Evolutionary conservation across 1,140 invertebrate genomes (phyloP), one percentile per base, ranked within the genome.

Genomic region (Drosophila arizonae): DNA sequence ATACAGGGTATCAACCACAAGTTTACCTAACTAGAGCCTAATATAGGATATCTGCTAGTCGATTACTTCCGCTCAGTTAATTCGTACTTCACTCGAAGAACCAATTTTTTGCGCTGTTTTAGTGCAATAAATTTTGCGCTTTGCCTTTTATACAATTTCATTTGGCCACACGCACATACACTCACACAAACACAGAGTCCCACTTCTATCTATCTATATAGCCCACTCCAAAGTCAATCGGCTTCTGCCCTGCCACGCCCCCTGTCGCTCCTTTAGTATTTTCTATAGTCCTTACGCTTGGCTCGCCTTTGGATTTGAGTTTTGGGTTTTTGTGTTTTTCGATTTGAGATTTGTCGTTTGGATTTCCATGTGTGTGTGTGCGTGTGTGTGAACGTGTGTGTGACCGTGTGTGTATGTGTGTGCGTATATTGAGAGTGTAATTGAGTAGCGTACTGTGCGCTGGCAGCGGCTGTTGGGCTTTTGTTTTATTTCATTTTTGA

Each of bases 401-500:
- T 43, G 64, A 61, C 13, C 69, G 33, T 55, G 64, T 64, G n/a
- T 72, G 33, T 50, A n/a, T 72, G 64, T 70, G 67, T 73, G 58
- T 74, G 67, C 71, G 79, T 79, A 87, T 82, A 87, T 81, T 84
- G 82, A 87, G 87, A 88, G 84, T 88, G 84, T 88, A 88, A 88
- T 88, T 88, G 84, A 88, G 87, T 80, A 88, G 84, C 85, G 81
- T 85, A 65, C 76, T 87, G 65, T 77, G 68, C 33, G 33, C 33
- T 33, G 33, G 33, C 52, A 76, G 82, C 76, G 79, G 69, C 63
- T 77, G 36, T 46, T 71, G 67, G 79, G 76, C 73, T 82, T 87
- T 87, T 87, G 82, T 87, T 87, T 87, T 88, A 87, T 87, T 88
- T 87, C 79, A 87, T 87, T 82, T 87, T 88, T 87, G 82, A 87